These are phyloP conservation scores for Hirtodrosophila cameraria DNA, from an alignment of 2,888 invertebrate genomes.

Conservation along the genomic window DNA sequence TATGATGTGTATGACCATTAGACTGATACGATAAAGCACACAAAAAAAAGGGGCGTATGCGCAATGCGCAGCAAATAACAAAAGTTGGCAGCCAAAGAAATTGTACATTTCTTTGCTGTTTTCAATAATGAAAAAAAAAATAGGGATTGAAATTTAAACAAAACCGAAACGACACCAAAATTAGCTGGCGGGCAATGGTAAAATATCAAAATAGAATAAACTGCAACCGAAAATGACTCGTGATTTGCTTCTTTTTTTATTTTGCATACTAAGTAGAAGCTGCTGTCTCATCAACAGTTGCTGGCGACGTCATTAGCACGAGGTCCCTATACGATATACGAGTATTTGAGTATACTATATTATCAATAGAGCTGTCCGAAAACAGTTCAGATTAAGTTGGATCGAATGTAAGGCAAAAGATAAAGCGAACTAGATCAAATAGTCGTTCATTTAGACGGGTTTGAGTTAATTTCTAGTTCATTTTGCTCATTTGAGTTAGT, in stretches of 20 bases:
- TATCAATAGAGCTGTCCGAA: too few species aligned
- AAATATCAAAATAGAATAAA: constrained; percentile 21
- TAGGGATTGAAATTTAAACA: constrained; percentile 22
- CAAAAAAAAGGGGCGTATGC: constrained; percentile 40
- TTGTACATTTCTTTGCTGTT: constrained; percentile 9
- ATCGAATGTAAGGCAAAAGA: too few species aligned
- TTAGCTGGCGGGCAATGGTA: constrained; percentile 8
- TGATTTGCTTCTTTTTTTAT: too few species aligned
- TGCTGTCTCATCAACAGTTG: constrained; percentile 27
- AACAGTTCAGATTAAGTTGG: too few species aligned
- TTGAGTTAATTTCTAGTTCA: too few species aligned
- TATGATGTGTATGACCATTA: too few species aligned
- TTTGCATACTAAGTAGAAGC: constrained; percentile 22
- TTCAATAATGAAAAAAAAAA: constrained; percentile 17
- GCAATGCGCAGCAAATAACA: constrained; percentile 21
- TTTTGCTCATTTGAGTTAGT: too few species aligned
- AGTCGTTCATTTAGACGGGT: too few species aligned
- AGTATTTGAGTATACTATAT: not conserved
- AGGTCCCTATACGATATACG: constrained; percentile 28
- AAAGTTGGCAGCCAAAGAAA: constrained; percentile 8
- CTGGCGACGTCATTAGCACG: constrained; percentile 68
- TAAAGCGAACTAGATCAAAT: too few species aligned
- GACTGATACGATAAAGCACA: not conserved
- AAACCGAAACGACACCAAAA: constrained; percentile 25
- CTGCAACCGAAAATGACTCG: constrained; percentile 60